phyloP scores from a whole-genome alignment of 2,797 vertebrate genomes.

The Acrocephalus scirpaceus region DNA sequence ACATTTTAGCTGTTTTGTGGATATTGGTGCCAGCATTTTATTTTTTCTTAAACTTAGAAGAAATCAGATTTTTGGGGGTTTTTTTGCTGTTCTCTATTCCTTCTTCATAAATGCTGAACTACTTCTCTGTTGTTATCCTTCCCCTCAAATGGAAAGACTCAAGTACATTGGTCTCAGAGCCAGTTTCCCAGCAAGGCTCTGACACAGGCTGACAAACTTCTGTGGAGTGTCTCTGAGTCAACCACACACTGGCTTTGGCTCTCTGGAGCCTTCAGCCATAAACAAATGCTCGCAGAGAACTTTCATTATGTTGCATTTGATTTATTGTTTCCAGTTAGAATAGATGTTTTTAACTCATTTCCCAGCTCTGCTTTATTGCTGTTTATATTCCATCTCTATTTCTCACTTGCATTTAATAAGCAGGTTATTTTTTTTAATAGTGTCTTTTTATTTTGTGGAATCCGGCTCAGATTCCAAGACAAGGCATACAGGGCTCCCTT shows the following conservation, averaged over 20 bases:
- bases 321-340: slow-evolving; percentile 47
- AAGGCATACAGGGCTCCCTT: background rate
- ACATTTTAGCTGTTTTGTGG: background rate
- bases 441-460: background rate
- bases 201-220: background rate
- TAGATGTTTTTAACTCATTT: slow-evolving; percentile 31
- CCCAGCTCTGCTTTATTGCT: background rate
- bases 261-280: slow-evolving; percentile 6
- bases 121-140: background rate
- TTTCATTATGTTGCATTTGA: slow-evolving; percentile 12
- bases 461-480: background rate
- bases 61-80: background rate
- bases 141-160: background rate
- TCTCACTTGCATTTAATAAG: slow-evolving; percentile 3
- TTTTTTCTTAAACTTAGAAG: background rate
- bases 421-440: background rate
- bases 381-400: background rate
- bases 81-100: background rate
- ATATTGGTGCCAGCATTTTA: background rate
- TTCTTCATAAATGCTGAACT: background rate
- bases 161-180: background rate
- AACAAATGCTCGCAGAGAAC: slow-evolving; percentile 27
- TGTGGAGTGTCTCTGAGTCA: background rate
- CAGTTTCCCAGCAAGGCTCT: background rate
- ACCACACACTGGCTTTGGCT: background rate